Evolutionary conservation across 2,888 invertebrate species (phyloP), one percentile per base, ranked within the genome.

Genomic region (Hedya salicella): DNA sequence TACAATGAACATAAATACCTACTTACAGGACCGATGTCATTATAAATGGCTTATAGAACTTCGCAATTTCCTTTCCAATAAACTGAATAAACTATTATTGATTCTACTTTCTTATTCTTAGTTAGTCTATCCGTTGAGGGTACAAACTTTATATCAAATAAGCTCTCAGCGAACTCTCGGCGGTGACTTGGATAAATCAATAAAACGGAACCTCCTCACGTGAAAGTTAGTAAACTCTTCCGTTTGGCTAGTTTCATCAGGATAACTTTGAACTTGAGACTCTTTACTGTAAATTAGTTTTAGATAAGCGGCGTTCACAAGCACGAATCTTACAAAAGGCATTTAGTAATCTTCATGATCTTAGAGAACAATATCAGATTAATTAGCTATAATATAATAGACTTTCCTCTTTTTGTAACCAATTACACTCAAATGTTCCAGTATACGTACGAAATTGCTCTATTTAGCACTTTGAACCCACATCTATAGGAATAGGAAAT

Each of bases 111-210:
- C 14, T 32, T 39, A 53, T 44, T 56, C 16, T 25, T 46, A 57
- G 44, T 25, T 46, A 57, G 44, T 56, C 17, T 44, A 30, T 56
- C 17, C 17, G 6, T 17, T 8, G 17, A 44, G 56, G 30, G 8
- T 17, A 44, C 42, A 32, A 57, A 57, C 57, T 57, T 57, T 57
- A 44, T 57, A 57, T 57, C 46, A 46, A 46, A 46, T 44, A 57
- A 57, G 57, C 57, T 57, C 19, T 46, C 19, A 57, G 57, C 44
- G 46, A 57, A 57, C 57, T 56, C 54, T 56, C 44, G 19, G n/a
- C 30, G 56, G 57, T 57, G 57, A 32, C 57, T 57, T 46, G 30
- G 46, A 44, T 57, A 57, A 46, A 57, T 57, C 57, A 57, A 57
- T 57, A 57, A 46, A 57, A 46, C 46, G 32, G 32, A 57, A 46